A percentile compares a stretch with the other conserved stretches of the same genome.
Evolutionary conservation across 2,797 vertebrate genomes (phyloP).

Genomic region (Poeciliopsis infans): DNA sequence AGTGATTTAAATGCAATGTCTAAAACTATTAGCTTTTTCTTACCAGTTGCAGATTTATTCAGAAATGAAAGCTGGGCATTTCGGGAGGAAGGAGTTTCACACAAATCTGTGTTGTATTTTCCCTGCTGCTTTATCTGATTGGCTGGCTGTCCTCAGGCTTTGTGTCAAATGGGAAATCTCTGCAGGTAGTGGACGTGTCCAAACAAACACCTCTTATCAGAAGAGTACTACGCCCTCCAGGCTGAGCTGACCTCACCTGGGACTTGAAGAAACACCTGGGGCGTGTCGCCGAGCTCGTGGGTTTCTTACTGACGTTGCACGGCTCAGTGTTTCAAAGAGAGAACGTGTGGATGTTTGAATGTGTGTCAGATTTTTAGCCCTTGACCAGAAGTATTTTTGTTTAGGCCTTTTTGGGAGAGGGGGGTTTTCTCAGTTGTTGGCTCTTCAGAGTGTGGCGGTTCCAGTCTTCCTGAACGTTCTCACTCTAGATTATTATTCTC

Average conservation of each 20-base stretch:
- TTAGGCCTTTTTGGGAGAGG: conserved; percentile 26
- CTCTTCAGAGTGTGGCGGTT: conserved; percentile 26
- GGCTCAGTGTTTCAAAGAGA: background rate
- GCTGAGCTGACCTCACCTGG: conserved; percentile 62
- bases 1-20: background rate
- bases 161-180: conserved; percentile 33
- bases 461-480: conserved; percentile 29
- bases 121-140: conserved; percentile 25
- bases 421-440: conserved; percentile 13
- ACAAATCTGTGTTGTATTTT: conserved; percentile 3
- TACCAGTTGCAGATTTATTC: too few species aligned
- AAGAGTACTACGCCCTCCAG: conserved; percentile 70
- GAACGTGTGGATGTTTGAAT: background rate
- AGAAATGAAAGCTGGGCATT: background rate
- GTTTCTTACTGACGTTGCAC: conserved; percentile 7
- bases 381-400: conserved; percentile 10
- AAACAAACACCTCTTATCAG: conserved; percentile 46
- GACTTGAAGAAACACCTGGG: conserved; percentile 40
- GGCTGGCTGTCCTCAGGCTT: conserved; percentile 23
- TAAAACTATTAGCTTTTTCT: background rate
- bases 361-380: conserved; percentile 35
- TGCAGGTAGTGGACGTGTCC: conserved; percentile 38
- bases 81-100: background rate
- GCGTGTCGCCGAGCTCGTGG: conserved; percentile 24
- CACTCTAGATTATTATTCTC: background rate